Evolutionary conservation across 2,888 invertebrate genomes (phyloP).

Genomic region (Steromphala cineraria): DNA sequence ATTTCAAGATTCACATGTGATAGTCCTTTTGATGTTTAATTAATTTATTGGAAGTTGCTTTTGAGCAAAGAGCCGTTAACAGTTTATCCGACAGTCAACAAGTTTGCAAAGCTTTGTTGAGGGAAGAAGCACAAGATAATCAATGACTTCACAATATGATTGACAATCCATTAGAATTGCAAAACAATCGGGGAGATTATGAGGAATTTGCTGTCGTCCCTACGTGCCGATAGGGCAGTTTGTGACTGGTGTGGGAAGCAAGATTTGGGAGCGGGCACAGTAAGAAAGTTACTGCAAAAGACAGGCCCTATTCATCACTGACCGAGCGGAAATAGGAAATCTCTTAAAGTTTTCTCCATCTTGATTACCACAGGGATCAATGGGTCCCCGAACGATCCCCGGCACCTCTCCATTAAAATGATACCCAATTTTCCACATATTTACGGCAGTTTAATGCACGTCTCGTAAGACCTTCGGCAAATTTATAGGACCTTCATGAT

Average conservation of each 20-base stretch:
- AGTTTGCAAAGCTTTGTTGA: too few species aligned
- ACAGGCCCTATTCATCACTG: not conserved
- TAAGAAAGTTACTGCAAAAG: not conserved
- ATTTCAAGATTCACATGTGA: too few species aligned
- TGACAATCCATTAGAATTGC: too few species aligned
- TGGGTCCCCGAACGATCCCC: not conserved
- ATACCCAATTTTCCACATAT: conserved; percentile 1
- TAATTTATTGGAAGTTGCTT: too few species aligned
- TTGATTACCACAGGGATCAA: conserved; percentile 11
- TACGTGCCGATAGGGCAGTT: too few species aligned
- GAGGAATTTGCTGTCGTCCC: too few species aligned
- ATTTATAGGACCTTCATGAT: not conserved
- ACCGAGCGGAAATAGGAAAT: conserved; percentile 6
- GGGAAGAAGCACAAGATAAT: too few species aligned
- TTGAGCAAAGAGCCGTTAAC: too few species aligned
- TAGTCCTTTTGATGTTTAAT: too few species aligned
- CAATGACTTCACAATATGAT: too few species aligned
- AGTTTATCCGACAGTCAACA: too few species aligned
- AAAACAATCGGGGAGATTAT: too few species aligned
- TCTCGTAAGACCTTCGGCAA: not conserved
- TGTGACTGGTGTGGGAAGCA: not conserved
- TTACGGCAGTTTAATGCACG: conserved; percentile 10
- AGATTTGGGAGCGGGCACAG: not conserved
- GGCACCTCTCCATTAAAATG: conserved; percentile 6
- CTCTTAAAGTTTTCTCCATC: conserved; percentile 15